Evolutionary conservation across 2,113 vertebrate species (phyloP).

Genomic region (Zosterops pallidus): DNA sequence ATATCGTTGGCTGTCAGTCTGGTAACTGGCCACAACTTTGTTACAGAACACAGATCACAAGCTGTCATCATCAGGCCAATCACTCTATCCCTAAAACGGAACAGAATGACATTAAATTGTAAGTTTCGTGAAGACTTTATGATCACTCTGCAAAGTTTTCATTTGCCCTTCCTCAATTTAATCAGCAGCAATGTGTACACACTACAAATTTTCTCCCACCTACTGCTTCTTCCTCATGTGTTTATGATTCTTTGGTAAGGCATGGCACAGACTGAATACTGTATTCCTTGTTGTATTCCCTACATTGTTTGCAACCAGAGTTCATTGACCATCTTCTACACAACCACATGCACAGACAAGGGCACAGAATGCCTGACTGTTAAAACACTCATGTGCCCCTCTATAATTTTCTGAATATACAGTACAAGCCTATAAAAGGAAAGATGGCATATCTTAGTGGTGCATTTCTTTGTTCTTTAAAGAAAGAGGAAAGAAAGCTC

Average conservation of each 20-base stretch:
- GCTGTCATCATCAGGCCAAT: conserved; percentile 99
- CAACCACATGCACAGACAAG: neutral
- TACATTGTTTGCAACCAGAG: neutral
- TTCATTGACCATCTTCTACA: neutral
- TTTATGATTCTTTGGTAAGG: neutral
- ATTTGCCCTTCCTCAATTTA: neutral
- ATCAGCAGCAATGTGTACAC: neutral
- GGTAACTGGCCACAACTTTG: conserved; percentile 94
- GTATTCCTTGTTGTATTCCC: neutral
- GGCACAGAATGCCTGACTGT: neutral
- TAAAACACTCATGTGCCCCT: neutral
- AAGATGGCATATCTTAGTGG: neutral
- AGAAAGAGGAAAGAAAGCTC: neutral
- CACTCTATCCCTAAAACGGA: conserved; percentile 88
- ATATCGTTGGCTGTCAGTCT: conserved; percentile 93
- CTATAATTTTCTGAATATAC: neutral
- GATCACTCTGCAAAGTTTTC: neutral
- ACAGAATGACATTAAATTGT: conserved; percentile 1
- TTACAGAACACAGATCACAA: conserved; percentile 98
- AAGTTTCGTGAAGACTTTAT: neutral
- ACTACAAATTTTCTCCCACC: neutral
- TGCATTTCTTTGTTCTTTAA: neutral
- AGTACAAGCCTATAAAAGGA: neutral
- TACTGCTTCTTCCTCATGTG: neutral
- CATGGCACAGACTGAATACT: neutral